Conservation (phyloP, 2,888 invertebrate species). For the Chalcosyrphus nemorum region DNA sequence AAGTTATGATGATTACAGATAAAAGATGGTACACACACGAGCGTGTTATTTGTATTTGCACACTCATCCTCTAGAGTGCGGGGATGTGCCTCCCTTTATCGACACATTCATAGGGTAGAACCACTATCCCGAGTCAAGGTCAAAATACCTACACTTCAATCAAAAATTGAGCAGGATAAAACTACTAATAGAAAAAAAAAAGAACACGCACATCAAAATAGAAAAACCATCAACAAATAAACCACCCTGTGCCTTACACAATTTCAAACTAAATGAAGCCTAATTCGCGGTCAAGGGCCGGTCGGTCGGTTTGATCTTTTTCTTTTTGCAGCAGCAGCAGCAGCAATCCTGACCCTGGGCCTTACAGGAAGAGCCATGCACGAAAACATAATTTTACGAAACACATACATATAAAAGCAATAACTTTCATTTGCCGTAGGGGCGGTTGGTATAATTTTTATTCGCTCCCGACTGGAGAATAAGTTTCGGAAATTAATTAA, state of each 20-base stretch:
- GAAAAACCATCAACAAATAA: not conserved
- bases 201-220: no score
- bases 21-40: not conserved
- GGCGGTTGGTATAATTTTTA: not conserved
- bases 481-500: slow-evolving; percentile 31
- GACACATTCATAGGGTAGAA: not conserved
- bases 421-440: slow-evolving; percentile 23
- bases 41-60: not conserved
- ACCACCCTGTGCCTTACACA: not conserved
- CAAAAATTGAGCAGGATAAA: not conserved
- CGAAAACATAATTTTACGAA: slow-evolving; percentile 21
- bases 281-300: slow-evolving; percentile 31
- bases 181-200: slow-evolving; percentile 7
- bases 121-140: not conserved
- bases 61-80: not conserved
- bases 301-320: not conserved
- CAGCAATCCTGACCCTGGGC: not conserved
- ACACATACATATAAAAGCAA: slow-evolving; percentile 2
- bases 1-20: slow-evolving; percentile 2
- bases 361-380: not conserved
- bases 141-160: not conserved
- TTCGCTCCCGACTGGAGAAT: not conserved
- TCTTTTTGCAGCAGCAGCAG: no score
- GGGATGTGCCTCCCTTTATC: not conserved
- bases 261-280: slow-evolving; percentile 25